Evolutionary conservation across 2,888 invertebrate species (phyloP).

Genomic region (Allacma fusca): DNA sequence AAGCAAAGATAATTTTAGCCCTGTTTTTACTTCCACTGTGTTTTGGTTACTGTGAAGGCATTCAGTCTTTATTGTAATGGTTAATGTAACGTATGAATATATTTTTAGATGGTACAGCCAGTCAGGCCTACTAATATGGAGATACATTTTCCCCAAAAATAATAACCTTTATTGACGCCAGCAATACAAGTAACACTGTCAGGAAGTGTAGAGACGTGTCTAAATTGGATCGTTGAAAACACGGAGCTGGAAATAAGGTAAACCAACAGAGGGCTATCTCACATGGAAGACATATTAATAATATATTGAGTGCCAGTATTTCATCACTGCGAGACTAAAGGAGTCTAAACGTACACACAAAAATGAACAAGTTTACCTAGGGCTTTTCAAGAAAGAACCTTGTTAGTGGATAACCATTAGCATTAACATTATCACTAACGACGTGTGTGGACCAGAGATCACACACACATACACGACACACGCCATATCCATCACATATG

Average conservation of each 20-base stretch:
- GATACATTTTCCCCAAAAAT: not conserved
- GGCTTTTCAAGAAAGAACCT: not conserved
- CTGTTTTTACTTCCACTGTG: too few species aligned
- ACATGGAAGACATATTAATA: not conserved
- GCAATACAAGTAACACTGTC: not conserved
- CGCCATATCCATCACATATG: too few species aligned
- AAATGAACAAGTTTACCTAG: not conserved
- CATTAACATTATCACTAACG: not conserved
- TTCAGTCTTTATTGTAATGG: too few species aligned
- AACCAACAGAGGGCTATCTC: not conserved
- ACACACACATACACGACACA: too few species aligned
- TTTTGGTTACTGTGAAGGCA: too few species aligned
- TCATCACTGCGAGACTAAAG: not conserved
- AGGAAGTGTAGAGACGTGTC: not conserved
- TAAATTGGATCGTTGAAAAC: constrained; percentile 5
- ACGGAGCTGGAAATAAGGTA: not conserved
- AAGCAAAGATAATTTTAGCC: too few species aligned
- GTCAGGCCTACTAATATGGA: too few species aligned
- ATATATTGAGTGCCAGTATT: constrained; percentile 2
- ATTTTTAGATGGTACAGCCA: too few species aligned
- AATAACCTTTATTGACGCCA: not conserved
- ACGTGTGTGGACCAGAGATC: too few species aligned
- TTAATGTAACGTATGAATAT: too few species aligned
- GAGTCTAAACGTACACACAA: not conserved
- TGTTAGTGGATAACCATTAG: constrained; percentile 6